phyloP scores from a whole-genome alignment of 2,888 invertebrate genomes.

The Carabus problematicus region DNA sequence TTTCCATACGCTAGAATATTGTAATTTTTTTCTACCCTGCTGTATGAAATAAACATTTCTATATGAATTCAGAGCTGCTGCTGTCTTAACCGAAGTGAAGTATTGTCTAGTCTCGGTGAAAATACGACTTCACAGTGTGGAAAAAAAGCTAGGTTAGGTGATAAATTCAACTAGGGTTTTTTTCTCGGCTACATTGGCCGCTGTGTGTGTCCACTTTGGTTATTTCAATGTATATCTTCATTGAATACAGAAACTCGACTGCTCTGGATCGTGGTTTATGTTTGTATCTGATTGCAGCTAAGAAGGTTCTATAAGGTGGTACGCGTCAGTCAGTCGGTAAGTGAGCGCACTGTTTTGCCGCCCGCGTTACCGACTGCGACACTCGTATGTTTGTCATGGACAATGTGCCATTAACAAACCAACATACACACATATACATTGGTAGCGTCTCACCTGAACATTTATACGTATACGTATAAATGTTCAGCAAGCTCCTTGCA shows the following conservation, averaged over 20 bases:
- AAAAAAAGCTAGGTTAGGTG: background rate
- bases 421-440: background rate
- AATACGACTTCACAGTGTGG: background rate
- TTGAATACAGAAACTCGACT: constrained; percentile 25
- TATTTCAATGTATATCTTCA: constrained; percentile 33
- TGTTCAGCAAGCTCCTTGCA: too few relatives aligned
- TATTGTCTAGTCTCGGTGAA: constrained; percentile 2
- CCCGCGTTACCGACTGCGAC: constrained; percentile 1
- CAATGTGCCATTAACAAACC: constrained; percentile 31
- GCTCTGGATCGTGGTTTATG: too few relatives aligned
- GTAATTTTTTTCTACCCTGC: background rate
- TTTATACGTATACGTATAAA: too few relatives aligned
- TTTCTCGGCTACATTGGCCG: constrained; percentile 2
- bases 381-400: constrained; percentile 13
- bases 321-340: constrained; percentile 27
- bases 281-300: constrained; percentile 6
- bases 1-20: background rate
- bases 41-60: constrained; percentile 1
- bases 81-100: background rate
- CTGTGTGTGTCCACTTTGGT: constrained; percentile 15
- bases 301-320: constrained; percentile 23
- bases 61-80: background rate
- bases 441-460: too few relatives aligned
- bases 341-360: constrained; percentile 11
- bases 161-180: constrained; percentile 19